Conservation (phyloP, 2,797 vertebrate species). For the Eulemur coronatus region DNA sequence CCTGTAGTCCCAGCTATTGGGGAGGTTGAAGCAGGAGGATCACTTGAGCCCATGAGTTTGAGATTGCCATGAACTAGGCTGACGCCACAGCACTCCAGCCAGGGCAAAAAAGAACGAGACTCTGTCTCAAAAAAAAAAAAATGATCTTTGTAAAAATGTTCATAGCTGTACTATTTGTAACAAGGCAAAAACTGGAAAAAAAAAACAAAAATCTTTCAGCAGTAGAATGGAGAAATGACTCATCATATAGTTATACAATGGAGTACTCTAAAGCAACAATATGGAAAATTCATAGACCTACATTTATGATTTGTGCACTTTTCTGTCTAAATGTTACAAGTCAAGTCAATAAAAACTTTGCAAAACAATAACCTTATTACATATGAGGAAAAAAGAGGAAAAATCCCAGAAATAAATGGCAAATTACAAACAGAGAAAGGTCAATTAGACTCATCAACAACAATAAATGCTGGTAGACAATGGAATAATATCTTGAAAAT, state of each 20-base stretch:
- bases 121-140: too few relatives aligned
- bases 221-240: background rate
- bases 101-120: too few relatives aligned
- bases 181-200: background rate
- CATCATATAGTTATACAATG: background rate
- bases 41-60: too few relatives aligned
- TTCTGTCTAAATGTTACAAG: background rate
- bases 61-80: too few relatives aligned
- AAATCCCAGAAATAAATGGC: background rate
- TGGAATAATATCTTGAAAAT: background rate
- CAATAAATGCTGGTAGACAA: background rate
- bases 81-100: too few relatives aligned
- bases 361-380: background rate
- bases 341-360: background rate
- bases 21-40: too few relatives aligned
- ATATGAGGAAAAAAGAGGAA: background rate
- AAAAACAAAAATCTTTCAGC: background rate
- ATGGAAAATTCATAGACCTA: background rate
- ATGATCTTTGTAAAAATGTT: too few relatives aligned
- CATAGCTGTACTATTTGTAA: background rate
- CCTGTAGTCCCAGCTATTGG: too few relatives aligned
- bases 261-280: background rate
- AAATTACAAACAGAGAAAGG: background rate
- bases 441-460: background rate
- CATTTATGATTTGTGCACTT: background rate